These are phyloP conservation scores for Rugalucina vietnamica DNA, from an alignment of 2,888 invertebrate species.

Conservation along the genomic window DNA sequence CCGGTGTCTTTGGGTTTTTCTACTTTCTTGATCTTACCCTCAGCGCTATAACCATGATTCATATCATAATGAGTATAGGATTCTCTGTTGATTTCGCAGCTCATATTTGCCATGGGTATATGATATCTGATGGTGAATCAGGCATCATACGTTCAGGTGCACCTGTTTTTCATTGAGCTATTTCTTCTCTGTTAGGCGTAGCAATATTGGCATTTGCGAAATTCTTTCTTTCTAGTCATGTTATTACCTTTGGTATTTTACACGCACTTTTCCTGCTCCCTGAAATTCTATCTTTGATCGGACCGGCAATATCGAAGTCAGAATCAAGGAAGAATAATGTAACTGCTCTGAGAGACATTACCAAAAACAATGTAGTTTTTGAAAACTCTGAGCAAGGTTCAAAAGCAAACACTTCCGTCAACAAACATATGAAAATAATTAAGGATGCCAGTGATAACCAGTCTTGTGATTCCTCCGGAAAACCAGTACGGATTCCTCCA, in stretches of 20 bases:
- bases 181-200: constrained; percentile 64
- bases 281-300: constrained; percentile 53
- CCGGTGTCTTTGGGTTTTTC: constrained; percentile 76
- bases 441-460: too few relatives aligned
- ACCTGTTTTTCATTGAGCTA: constrained; percentile 61
- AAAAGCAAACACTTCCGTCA: too few relatives aligned
- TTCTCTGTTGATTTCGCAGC: constrained; percentile 76
- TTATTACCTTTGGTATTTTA: constrained; percentile 58
- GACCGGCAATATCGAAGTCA: constrained; percentile 22
- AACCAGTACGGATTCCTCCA: too few relatives aligned
- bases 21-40: constrained; percentile 70
- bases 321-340: background rate
- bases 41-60: constrained; percentile 76
- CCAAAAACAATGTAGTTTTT: too few relatives aligned
- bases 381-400: too few relatives aligned
- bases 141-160: constrained; percentile 56
- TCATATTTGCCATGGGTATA: constrained; percentile 71
- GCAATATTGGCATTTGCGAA: constrained; percentile 52
- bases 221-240: constrained; percentile 65
- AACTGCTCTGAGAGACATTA: too few relatives aligned
- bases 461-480: too few relatives aligned
- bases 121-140: constrained; percentile 36
- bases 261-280: constrained; percentile 62
- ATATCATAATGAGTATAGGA: constrained; percentile 76
- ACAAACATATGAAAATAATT: too few relatives aligned